These are phyloP conservation scores for Labeo calbasu DNA, from an alignment of 2,797 vertebrate genomes.

Conservation along the genomic window DNA sequence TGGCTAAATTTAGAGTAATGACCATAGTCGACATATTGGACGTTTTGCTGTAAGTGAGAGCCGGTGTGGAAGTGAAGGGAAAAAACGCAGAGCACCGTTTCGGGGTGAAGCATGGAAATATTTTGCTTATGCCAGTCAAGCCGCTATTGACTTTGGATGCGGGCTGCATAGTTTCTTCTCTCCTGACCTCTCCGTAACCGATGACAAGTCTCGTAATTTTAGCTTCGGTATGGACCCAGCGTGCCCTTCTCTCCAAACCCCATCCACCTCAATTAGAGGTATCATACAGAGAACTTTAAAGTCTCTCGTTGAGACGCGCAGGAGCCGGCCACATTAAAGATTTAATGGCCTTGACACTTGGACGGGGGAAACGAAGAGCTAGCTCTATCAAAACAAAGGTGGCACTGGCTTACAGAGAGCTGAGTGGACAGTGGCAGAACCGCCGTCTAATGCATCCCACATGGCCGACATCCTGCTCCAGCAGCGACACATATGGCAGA, in stretches of 20 bases:
- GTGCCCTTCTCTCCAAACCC: constrained; percentile 42
- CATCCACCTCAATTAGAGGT: constrained; percentile 56
- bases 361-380: constrained; percentile 28
- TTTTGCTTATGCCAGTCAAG: constrained; percentile 54
- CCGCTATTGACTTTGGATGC: constrained; percentile 68
- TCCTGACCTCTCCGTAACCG: constrained; percentile 60
- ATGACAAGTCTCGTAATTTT: constrained; percentile 56
- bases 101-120: constrained; percentile 63
- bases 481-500: constrained; percentile 44
- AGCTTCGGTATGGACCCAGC: constrained; percentile 48
- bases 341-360: constrained; percentile 42
- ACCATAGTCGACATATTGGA: constrained; percentile 63
- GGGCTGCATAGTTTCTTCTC: constrained; percentile 61
- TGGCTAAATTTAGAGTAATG: constrained; percentile 63
- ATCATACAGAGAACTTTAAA: constrained; percentile 40
- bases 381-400: constrained; percentile 54
- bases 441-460: constrained; percentile 60
- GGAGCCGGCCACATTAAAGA: constrained; percentile 21
- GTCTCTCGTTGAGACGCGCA: constrained; percentile 19
- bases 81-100: constrained; percentile 54
- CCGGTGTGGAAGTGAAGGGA: constrained; percentile 59
- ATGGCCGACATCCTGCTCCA: constrained; percentile 59
- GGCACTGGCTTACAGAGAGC: constrained; percentile 31
- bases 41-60: constrained; percentile 52
- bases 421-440: constrained; percentile 61